Evolutionary conservation across 2,797 vertebrate species (phyloP).

Genomic region (Heteromormyrus szaboi): DNA sequence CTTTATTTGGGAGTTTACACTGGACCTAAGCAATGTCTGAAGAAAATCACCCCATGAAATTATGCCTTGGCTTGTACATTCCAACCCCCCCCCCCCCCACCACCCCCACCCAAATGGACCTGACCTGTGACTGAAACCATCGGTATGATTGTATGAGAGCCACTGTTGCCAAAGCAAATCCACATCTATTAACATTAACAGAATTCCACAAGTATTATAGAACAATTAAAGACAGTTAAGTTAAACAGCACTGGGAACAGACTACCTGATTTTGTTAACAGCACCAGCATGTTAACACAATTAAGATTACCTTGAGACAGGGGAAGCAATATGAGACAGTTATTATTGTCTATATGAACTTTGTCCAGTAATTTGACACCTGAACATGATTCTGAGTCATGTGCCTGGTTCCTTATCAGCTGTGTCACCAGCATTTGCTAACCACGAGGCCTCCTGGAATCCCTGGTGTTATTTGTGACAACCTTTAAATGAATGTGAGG

Average conservation of each 20-base stretch:
- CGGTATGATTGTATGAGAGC: too few species aligned
- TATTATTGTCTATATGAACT: background rate
- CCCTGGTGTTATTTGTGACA: background rate
- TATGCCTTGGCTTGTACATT: background rate
- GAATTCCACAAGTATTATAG: background rate
- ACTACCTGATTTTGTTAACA: background rate
- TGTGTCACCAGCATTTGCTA: background rate
- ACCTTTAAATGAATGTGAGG: background rate
- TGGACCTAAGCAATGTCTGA: background rate
- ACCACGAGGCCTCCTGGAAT: background rate
- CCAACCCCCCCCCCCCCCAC: background rate
- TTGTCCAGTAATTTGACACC: background rate
- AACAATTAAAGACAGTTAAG: background rate
- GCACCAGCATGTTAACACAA: background rate
- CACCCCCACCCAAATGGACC: background rate
- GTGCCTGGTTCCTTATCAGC: background rate
- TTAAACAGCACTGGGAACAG: background rate
- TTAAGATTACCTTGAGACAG: background rate
- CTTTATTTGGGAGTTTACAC: background rate
- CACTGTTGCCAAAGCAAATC: background rate
- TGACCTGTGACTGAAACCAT: background rate
- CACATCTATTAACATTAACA: background rate
- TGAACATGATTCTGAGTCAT: background rate
- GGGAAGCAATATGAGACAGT: background rate
- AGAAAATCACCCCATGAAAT: background rate